These are phyloP conservation scores for Watsonalla binaria DNA, from an alignment of 2,888 invertebrate species.

Conservation along the genomic window DNA sequence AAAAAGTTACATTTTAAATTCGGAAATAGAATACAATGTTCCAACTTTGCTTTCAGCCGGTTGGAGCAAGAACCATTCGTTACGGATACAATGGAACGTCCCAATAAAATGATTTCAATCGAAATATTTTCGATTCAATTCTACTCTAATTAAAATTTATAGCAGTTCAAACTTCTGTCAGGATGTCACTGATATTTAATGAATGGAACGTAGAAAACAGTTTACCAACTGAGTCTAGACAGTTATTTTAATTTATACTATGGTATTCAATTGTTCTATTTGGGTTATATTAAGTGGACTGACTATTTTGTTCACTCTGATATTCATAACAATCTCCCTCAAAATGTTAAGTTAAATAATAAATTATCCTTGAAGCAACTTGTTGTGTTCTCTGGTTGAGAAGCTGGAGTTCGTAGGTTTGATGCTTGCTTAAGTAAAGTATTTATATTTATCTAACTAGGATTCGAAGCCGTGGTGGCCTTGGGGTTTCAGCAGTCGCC, in stretches of 20 bases:
- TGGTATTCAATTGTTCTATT: neutral
- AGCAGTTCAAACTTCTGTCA: conserved; percentile 24
- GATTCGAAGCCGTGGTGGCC: no score
- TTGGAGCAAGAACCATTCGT: conserved; percentile 51
- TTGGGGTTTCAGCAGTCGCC: no score
- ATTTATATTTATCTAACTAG: no score
- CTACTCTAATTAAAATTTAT: conserved; percentile 51
- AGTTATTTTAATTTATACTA: neutral
- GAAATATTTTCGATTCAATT: conserved; percentile 48
- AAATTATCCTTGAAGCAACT: no score
- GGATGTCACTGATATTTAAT: conserved; percentile 23
- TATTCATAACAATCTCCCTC: no score
- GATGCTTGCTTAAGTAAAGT: no score
- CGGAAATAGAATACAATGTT: conserved; percentile 53
- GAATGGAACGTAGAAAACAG: conserved; percentile 18
- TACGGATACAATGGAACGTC: conserved; percentile 42
- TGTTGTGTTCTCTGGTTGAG: no score
- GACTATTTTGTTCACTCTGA: no score
- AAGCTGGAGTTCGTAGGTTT: no score
- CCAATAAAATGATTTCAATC: conserved; percentile 53
- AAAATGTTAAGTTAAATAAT: no score
- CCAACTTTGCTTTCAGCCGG: conserved; percentile 64
- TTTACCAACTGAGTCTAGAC: conserved; percentile 22
- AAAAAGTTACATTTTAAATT: conserved; percentile 44
- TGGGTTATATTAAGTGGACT: no score